A percentile compares a stretch with the other conserved stretches of the same genome.
These are phyloP conservation scores for Phyllotis vaccarum DNA, from an alignment of 2,797 vertebrate genomes.

Conservation along the genomic window DNA sequence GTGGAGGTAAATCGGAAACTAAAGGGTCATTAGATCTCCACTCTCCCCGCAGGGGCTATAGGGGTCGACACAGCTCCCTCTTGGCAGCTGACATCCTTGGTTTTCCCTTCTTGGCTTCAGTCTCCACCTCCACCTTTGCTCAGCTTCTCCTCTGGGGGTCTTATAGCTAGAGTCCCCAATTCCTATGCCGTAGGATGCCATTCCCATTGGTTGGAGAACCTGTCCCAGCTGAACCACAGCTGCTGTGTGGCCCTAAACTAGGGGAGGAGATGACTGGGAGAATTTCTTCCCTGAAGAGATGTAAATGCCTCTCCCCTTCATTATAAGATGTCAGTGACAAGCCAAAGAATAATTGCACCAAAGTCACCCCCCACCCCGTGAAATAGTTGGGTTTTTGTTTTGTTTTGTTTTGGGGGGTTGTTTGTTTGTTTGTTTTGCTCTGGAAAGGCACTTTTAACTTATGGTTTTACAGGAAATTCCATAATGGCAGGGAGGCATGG, in stretches of 20 bases:
- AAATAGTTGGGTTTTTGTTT: neutral
- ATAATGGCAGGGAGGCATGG: neutral
- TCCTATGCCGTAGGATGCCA: neutral
- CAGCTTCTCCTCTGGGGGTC: neutral
- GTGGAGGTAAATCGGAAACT: neutral
- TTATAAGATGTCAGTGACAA: neutral
- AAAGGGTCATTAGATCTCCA: fast-evolving
- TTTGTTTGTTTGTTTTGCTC: too few species aligned
- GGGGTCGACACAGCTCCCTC: neutral
- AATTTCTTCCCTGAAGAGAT: neutral
- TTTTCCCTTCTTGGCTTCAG: neutral
- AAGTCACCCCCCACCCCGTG: too few species aligned
- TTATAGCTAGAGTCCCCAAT: neutral
- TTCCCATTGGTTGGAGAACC: fast-evolving
- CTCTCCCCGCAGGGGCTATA: fast-evolving
- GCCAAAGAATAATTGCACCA: neutral
- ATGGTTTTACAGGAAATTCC: neutral
- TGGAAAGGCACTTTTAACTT: too few species aligned
- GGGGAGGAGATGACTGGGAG: neutral
- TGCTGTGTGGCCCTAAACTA: neutral
- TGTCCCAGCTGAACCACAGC: neutral
- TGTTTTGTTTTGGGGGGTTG: too few species aligned
- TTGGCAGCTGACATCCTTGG: fast-evolving
- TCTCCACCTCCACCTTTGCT: neutral
- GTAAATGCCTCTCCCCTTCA: too few species aligned